Evolutionary conservation across 1,140 invertebrate species (phyloP), one percentile per base, ranked within the genome.

Genomic region (Varroa destructor): DNA sequence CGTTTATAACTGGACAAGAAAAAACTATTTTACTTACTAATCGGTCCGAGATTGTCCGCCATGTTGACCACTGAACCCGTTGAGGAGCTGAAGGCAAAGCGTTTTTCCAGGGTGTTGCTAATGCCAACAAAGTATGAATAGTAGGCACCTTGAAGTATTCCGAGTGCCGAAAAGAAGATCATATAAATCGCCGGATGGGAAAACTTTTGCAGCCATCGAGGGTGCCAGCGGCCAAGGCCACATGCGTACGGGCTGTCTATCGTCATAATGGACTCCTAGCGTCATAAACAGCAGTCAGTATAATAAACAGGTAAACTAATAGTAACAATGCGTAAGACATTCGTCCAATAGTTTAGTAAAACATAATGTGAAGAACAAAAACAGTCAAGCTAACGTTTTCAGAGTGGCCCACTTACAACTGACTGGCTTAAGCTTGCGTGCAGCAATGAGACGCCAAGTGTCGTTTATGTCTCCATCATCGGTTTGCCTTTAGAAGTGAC

Each of bases 161-260:
- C 88, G 1, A 89, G 79, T 2, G 88, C 78, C 57, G 87, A 87
- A 74, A 88, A 89, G 0, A 88, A 79, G 58, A 88, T 77, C 1
- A 89, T 84, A 74, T 88, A 89, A 0, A 83, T 83, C 72, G 87
- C 88, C 77, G 89, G 88, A 75, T 87, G 88, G 14, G 87, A 87
- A 71, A 87, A 87, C 74, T 80, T 81, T 77, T 85, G 84, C 55
- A 87, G 77, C 82, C 85, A 87, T 74, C 78, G 76, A 36, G 87
- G 86, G 78, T 84, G 81, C 78, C 83, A 84, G 55, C 79, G 79
- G 71, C 81, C 83, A 73, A 86, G 75, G 70, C 86, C 86, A 77
- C 86, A 87, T 55, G 76, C 14, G 25, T 12, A 43, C 10, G 10
- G 10, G 37, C 12, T 40, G 36, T 67, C 61, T 46, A 67, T n/a